phyloP scores from a whole-genome alignment of 2,113 vertebrate species.

The Scortum barcoo region DNA sequence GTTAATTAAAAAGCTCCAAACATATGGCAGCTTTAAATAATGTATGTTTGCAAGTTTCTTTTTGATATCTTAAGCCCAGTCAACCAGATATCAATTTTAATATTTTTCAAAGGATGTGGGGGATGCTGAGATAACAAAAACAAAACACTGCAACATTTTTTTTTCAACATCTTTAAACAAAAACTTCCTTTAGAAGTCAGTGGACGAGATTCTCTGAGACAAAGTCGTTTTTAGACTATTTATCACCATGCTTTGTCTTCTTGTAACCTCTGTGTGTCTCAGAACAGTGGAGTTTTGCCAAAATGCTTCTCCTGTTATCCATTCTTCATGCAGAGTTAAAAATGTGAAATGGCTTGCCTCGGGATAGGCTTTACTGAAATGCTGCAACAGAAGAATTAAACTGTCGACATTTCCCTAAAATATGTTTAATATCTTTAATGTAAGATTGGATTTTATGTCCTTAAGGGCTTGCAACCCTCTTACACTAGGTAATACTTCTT shows the following conservation, averaged over 20 bases:
- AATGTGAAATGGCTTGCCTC: background rate
- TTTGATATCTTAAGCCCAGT: slow-evolving; percentile 21
- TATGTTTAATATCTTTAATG: slow-evolving; percentile 12
- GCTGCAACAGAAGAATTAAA: slow-evolving; percentile 22
- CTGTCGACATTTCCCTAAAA: slow-evolving; percentile 22
- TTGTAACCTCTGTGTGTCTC: background rate
- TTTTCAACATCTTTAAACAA: background rate
- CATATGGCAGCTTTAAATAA: slow-evolving; percentile 48
- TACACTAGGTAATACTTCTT: slow-evolving; percentile 22
- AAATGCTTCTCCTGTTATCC: background rate
- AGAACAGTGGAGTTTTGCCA: background rate
- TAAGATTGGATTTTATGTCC: slow-evolving; percentile 21
- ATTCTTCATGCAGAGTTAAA: background rate
- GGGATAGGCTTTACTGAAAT: background rate
- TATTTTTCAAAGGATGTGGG: background rate
- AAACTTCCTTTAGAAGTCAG: background rate
- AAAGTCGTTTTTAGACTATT: slow-evolving; percentile 1
- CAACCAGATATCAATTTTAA: slow-evolving; percentile 29
- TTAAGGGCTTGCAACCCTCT: slow-evolving; percentile 7
- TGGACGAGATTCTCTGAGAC: background rate
- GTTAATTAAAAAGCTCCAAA: slow-evolving; percentile 40
- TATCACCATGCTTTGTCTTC: background rate
- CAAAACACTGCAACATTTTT: background rate
- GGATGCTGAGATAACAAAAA: background rate
- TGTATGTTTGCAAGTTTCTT: slow-evolving; percentile 32